phyloP scores from a whole-genome alignment of 2,113 vertebrate species.

The Erpornis zantholeuca region DNA sequence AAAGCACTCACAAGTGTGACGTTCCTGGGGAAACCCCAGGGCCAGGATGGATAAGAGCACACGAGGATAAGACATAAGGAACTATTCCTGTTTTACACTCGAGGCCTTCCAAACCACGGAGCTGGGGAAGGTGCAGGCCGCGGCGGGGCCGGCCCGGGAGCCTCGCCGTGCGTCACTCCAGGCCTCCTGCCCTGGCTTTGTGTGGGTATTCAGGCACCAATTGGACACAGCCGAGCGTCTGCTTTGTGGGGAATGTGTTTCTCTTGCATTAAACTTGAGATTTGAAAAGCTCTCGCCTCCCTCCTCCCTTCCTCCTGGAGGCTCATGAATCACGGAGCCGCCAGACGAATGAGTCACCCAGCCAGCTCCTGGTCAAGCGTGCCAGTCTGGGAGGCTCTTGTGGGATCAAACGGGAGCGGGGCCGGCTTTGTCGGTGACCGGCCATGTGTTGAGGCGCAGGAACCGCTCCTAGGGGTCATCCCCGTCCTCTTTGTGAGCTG shows the following conservation, averaged over 20 bases:
- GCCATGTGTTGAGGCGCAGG: constrained; percentile 42
- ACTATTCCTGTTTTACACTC: background rate
- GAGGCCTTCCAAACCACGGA: background rate
- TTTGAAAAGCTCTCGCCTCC: constrained; percentile 39
- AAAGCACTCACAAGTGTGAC: background rate
- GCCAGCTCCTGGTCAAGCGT: constrained; percentile 59
- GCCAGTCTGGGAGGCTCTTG: constrained; percentile 54
- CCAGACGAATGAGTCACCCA: constrained; percentile 59
- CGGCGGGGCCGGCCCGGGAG: background rate
- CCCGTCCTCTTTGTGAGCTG: constrained; percentile 28
- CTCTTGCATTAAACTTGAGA: constrained; percentile 34
- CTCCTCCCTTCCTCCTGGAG: constrained; percentile 66
- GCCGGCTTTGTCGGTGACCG: constrained; percentile 52
- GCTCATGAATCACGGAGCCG: constrained; percentile 63
- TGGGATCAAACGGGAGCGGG: constrained; percentile 28
- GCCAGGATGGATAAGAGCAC: background rate
- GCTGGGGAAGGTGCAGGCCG: background rate
- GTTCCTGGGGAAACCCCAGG: background rate
- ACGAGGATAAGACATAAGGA: background rate
- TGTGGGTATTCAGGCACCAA: background rate
- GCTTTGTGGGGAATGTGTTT: constrained; percentile 57
- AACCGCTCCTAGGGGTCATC: constrained; percentile 27
- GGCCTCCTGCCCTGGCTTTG: constrained; percentile 20
- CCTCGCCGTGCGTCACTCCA: background rate
- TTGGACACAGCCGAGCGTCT: constrained; percentile 15